These are phyloP conservation scores for Avahi laniger DNA, from an alignment of 2,797 vertebrate species.

Conservation along the genomic window DNA sequence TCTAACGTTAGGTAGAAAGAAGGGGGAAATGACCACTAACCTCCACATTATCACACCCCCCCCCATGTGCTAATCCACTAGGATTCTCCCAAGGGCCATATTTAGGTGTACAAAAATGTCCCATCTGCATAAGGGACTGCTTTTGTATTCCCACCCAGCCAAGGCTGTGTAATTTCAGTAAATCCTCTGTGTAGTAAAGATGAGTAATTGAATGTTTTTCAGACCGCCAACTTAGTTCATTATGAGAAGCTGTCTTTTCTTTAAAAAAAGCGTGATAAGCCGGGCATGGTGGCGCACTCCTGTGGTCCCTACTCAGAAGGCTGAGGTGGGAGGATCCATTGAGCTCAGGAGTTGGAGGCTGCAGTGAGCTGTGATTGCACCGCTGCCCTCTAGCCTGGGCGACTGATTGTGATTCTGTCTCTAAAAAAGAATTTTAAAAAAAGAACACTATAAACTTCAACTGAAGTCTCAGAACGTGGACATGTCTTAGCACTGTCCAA, in stretches of 20 bases:
- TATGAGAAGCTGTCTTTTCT: not conserved
- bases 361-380: not conserved
- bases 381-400: not conserved
- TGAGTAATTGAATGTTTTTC: constrained; percentile 1
- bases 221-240: not conserved
- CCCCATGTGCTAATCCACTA: not conserved
- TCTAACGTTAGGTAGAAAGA: not conserved
- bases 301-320: not conserved
- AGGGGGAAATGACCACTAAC: not conserved
- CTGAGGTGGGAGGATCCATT: not conserved
- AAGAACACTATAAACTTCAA: not conserved
- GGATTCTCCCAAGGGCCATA: not conserved
- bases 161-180: not conserved
- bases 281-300: not conserved
- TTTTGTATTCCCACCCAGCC: not conserved
- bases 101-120: not conserved
- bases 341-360: not conserved
- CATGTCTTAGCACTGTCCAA: not conserved
- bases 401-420: not conserved
- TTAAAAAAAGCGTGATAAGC: not conserved
- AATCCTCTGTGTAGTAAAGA: not conserved
- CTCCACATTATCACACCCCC: too few species aligned
- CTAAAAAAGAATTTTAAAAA: not conserved
- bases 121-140: not conserved
- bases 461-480: not conserved